Percentiles rank a stretch among this genome's conserved stretches.
Evolutionary conservation across 2,888 invertebrate genomes (phyloP).

Genomic region (Drosophila yooni): DNA sequence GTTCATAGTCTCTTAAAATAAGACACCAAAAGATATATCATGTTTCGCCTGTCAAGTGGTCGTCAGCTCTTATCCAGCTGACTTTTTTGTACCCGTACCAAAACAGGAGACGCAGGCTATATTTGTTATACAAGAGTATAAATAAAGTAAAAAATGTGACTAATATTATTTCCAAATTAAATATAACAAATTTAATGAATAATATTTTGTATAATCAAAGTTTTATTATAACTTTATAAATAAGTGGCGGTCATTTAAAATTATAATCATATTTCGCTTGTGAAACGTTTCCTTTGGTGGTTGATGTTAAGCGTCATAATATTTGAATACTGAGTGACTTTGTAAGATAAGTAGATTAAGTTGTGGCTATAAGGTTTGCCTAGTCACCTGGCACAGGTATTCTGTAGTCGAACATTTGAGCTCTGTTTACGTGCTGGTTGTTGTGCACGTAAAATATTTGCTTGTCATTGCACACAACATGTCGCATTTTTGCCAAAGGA

Average conservation of each 20-base stretch:
- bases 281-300: not conserved
- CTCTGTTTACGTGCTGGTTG: constrained; percentile 21
- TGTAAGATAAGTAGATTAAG: not conserved
- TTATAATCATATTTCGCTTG: not conserved
- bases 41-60: constrained; percentile 2
- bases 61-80: constrained; percentile 1
- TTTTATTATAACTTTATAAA: not conserved
- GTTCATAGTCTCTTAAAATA: constrained; percentile 11
- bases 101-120: not conserved
- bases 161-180: not conserved
- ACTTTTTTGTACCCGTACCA: not conserved
- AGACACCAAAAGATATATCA: constrained; percentile 7
- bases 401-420: constrained; percentile 20
- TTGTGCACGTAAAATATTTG: constrained; percentile 80
- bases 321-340: not conserved
- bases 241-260: not conserved
- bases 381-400: constrained; percentile 23
- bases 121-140: not conserved
- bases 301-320: not conserved
- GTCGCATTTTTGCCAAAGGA: constrained; percentile 38
- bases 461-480: constrained; percentile 68
- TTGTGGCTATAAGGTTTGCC: not conserved
- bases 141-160: not conserved
- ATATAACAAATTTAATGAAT: not conserved
- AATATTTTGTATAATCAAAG: not conserved